Evolutionary conservation across 2,797 vertebrate genomes (phyloP), one percentile per base, ranked within the genome.

Genomic region (Alcedo atthis): DNA sequence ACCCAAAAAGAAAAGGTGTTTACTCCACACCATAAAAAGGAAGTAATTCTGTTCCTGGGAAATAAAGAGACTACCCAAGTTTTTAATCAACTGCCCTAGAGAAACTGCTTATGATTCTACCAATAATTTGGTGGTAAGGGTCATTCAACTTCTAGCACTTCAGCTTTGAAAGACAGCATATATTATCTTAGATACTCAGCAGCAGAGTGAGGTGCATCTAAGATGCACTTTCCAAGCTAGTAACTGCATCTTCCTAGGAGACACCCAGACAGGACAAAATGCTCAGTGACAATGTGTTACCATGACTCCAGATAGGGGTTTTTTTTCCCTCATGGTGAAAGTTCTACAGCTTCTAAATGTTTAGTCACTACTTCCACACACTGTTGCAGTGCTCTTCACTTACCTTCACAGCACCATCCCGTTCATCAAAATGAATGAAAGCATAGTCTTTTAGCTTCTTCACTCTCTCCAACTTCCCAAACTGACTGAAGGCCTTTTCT

Each of bases 371-470:
- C 17, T 62, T 68, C 33, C 3, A 46, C 4, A 33, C 63, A 42
- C 3, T 30, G 7, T 8, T 18, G 73, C 6, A 80, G 24, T 26
- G 14, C 30, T 46, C 48, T 30, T 32, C 49, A 84, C 96, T 82
- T 98, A 99, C 99, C 99, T 99, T 99, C 88, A 99, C 98, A 89
- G 99, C 99, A 95, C 99, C 98, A 86, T 99, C 99, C 94, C 99
- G 96, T 64, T 99, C 99, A 96, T 99, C 99, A 87, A 99, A 99
- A 97, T 99, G 99, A 97, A 99, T 99, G 95, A 99, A 99, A 96
- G 99, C 99, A 70, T 99, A 99, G 95, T 99, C 99, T 98, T 99
- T 99, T 96, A 99, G 97, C 94, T 99, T 99, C 97, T 99, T 99
- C 95, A 99, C 99, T 93, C 99, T 98, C 95, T 99, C 99, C 97